Evolutionary conservation across 2,797 vertebrate genomes (phyloP).

Genomic region (Chelmon rostratus): DNA sequence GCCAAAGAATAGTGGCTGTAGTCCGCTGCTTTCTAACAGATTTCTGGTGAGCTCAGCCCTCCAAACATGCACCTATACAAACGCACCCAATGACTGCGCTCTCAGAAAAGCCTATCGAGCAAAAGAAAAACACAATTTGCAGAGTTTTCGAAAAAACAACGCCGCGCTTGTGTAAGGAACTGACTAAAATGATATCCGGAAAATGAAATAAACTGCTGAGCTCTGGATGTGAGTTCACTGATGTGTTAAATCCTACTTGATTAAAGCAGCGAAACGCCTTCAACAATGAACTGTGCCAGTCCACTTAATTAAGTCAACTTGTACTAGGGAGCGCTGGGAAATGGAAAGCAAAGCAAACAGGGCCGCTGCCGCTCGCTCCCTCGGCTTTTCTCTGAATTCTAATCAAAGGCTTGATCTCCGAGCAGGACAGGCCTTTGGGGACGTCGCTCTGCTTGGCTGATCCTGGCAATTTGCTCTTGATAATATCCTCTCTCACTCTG

Average conservation of each 20-base stretch:
- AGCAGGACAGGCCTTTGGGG: slow-evolving; percentile 76
- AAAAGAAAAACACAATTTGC: slow-evolving; percentile 30
- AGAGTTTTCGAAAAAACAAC: slow-evolving; percentile 45
- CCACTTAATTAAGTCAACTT: slow-evolving; percentile 86
- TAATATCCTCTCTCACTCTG: slow-evolving; percentile 69
- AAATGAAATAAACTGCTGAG: slow-evolving; percentile 68
- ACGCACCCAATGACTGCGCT: slow-evolving; percentile 24
- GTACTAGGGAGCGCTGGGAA: slow-evolving; percentile 77
- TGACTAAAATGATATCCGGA: slow-evolving; percentile 60
- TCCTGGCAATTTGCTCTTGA: slow-evolving; percentile 83
- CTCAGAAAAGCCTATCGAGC: slow-evolving; percentile 30
- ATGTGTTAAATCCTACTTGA: slow-evolving; percentile 87
- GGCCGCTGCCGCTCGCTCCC: slow-evolving; percentile 61
- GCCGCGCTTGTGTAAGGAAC: slow-evolving; percentile 21
- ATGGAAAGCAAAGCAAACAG: slow-evolving; percentile 82
- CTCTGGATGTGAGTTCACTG: slow-evolving; percentile 72
- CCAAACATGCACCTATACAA: slow-evolving; percentile 55
- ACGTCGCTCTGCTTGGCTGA: slow-evolving; percentile 81
- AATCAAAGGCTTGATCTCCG: slow-evolving; percentile 83
- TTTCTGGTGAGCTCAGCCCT: slow-evolving; percentile 55
- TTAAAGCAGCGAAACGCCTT: slow-evolving; percentile 82
- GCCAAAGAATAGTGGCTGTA: slow-evolving; percentile 52
- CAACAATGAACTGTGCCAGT: slow-evolving; percentile 78
- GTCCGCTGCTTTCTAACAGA: slow-evolving; percentile 51
- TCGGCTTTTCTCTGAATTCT: slow-evolving; percentile 74